A percentile compares a stretch with the other conserved stretches of the same genome.
Evolutionary conservation across 2,797 vertebrate species (phyloP).

Genomic region (Dryobates pubescens): DNA sequence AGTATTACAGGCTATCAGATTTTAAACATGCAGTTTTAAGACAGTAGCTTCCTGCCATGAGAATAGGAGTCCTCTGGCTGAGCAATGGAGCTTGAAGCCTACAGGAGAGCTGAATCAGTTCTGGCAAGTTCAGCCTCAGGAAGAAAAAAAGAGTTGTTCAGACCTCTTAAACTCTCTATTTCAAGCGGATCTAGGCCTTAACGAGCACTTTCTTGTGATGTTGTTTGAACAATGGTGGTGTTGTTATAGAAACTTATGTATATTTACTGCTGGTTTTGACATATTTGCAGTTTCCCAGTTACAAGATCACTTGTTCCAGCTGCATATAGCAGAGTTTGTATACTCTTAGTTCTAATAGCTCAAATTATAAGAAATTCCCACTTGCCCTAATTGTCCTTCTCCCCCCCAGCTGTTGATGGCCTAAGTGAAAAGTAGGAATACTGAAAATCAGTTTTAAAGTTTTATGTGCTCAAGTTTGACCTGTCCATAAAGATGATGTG

Average conservation of each 20-base stretch:
- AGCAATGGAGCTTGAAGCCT: background rate
- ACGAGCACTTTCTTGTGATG: background rate
- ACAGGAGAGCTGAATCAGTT: background rate
- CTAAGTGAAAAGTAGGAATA: background rate
- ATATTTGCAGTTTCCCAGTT: background rate
- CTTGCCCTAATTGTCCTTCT: background rate
- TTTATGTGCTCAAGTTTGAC: background rate
- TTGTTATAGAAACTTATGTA: conserved; percentile 15
- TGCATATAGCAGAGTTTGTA: background rate
- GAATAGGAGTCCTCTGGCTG: background rate
- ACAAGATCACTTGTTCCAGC: background rate
- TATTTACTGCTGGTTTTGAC: background rate
- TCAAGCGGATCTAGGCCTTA: background rate
- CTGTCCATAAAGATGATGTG: background rate
- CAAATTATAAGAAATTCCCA: background rate
- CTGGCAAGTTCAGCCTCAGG: background rate
- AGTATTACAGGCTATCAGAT: background rate
- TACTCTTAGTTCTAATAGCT: background rate
- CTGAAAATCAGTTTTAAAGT: background rate
- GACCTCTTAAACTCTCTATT: background rate
- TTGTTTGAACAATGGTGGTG: background rate
- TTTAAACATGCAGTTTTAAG: conserved; percentile 3
- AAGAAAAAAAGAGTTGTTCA: background rate
- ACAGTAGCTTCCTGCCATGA: background rate
- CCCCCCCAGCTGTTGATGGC: background rate